Conservation (phyloP, 2,888 invertebrate genomes). For the Anorthoa munda region DNA sequence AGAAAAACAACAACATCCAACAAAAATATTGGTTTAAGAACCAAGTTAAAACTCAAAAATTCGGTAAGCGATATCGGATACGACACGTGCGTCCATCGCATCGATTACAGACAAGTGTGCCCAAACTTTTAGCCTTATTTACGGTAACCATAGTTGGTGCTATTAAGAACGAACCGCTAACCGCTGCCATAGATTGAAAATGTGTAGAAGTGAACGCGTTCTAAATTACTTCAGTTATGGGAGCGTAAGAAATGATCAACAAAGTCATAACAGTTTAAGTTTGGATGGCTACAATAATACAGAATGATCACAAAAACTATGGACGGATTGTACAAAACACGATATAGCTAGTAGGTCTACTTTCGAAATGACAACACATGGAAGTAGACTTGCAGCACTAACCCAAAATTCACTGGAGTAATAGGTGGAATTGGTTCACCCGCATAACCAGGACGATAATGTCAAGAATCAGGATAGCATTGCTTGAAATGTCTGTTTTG, state of each 20-base stretch:
- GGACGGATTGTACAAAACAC: too few species aligned
- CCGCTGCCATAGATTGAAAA: conserved; percentile 31
- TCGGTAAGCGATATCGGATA: background rate
- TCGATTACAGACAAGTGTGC: conserved; percentile 26
- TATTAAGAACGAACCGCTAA: conserved; percentile 57
- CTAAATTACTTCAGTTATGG: background rate
- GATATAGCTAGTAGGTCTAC: too few species aligned
- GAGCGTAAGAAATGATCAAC: background rate
- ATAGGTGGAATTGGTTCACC: too few species aligned
- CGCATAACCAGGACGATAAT: too few species aligned
- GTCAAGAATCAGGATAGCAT: too few species aligned
- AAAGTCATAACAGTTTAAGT: too few species aligned
- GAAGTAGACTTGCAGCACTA: too few species aligned
- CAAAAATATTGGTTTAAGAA: background rate
- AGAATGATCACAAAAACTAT: too few species aligned
- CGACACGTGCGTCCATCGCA: conserved; percentile 1
- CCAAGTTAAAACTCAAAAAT: conserved; percentile 1
- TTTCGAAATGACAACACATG: too few species aligned
- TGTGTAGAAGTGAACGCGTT: background rate
- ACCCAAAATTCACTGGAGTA: too few species aligned
- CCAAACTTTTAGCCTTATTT: conserved; percentile 36
- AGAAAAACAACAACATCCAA: background rate
- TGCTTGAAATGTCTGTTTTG: too few species aligned
- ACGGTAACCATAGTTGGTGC: conserved; percentile 35
- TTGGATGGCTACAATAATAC: too few species aligned